Conservation (phyloP, 37 sponge, comb jelly and placozoan genomes). For the Mnemiopsis leidyi region DNA sequence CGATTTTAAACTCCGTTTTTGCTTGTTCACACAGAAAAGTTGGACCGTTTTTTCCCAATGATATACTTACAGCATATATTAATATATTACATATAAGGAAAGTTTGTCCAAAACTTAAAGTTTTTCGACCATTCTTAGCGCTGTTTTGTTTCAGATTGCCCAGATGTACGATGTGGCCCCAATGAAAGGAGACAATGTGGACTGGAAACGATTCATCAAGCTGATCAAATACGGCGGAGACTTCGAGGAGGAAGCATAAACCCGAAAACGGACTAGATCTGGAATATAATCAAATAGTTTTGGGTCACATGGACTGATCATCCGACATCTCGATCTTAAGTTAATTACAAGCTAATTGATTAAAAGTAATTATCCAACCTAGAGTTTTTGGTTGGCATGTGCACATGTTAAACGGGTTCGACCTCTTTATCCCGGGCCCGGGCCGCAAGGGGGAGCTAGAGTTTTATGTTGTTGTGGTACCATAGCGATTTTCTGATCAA, state of each 20-base stretch:
- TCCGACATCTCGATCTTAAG: background rate
- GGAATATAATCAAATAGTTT: background rate
- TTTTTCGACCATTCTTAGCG: too few species aligned
- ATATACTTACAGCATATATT: too few species aligned
- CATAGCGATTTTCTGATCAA: slow-evolving; percentile 46
- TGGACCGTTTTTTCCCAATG: too few species aligned
- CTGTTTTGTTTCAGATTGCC: slow-evolving; percentile 5
- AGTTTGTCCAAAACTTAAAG: too few species aligned
- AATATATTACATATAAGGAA: too few species aligned
- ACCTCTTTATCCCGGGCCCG: background rate
- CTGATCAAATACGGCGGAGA: slow-evolving; percentile 65
- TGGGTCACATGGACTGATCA: background rate
- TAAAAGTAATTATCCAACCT: background rate
- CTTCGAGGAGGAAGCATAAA: slow-evolving; percentile 58
- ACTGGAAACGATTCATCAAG: slow-evolving; percentile 66
- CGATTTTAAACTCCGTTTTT: too few species aligned
- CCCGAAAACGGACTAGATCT: background rate
- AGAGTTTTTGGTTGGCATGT: background rate
- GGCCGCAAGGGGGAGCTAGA: slow-evolving; percentile 44
- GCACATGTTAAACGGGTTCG: background rate
- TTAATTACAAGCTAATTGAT: background rate
- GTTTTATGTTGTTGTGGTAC: slow-evolving; percentile 41
- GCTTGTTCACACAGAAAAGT: too few species aligned
- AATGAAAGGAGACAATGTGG: slow-evolving; percentile 57
- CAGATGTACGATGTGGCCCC: slow-evolving; percentile 65